A percentile compares a stretch with the other conserved stretches of the same genome.
These are phyloP conservation scores for Oligia latruncula DNA, from an alignment of 2,888 invertebrate species.

Conservation along the genomic window DNA sequence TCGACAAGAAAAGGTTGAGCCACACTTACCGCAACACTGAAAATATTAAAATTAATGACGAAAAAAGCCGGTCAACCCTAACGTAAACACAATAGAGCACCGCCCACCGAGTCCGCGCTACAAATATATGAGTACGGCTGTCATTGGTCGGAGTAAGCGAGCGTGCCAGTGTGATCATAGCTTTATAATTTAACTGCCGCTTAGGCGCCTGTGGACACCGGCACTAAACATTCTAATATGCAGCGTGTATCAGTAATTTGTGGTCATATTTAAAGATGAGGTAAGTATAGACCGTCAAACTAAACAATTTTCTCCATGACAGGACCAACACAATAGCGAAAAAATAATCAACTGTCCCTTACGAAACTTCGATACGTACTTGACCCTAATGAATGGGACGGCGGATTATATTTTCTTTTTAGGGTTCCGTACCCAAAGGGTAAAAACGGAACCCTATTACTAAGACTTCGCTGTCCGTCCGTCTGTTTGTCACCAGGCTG, in stretches of 20 bases:
- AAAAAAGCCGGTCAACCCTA: constrained; percentile 58
- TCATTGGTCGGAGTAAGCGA: constrained; percentile 64
- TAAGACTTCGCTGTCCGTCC: too few relatives aligned
- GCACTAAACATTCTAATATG: background rate
- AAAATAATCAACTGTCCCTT: background rate
- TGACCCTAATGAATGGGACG: background rate
- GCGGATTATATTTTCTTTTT: too few relatives aligned
- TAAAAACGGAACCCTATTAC: too few relatives aligned
- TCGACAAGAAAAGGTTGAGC: constrained; percentile 9
- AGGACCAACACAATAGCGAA: background rate
- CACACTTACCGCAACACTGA: constrained; percentile 20
- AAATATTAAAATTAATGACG: constrained; percentile 46
- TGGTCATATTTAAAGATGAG: background rate
- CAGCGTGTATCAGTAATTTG: background rate
- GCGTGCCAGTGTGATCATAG: constrained; percentile 64
- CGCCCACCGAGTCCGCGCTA: constrained; percentile 75
- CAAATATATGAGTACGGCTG: constrained; percentile 77
- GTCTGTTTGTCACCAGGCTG: too few relatives aligned
- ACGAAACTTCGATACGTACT: background rate
- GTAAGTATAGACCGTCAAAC: background rate
- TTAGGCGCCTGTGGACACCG: constrained; percentile 19
- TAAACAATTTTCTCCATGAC: background rate
- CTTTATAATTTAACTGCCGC: constrained; percentile 62
- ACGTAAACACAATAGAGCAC: constrained; percentile 75
- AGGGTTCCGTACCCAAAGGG: too few relatives aligned